Evolutionary conservation across 2,113 vertebrate species (phyloP).

Genomic region (Phaetusa simplex): DNA sequence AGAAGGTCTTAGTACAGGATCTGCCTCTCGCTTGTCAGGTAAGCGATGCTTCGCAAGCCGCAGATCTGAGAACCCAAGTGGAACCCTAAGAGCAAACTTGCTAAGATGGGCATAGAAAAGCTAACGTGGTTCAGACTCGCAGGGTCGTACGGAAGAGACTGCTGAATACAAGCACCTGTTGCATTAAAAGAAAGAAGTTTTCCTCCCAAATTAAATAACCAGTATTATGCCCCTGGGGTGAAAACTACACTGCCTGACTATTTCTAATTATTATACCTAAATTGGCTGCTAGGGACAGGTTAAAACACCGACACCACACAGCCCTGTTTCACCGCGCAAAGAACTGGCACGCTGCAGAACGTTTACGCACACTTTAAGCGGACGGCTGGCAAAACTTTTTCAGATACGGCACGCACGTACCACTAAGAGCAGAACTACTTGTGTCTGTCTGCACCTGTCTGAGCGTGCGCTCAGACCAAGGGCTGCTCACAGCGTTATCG

Average conservation of each 20-base stretch:
- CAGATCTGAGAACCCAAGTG: background rate
- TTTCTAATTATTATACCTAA: background rate
- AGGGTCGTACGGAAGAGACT: background rate
- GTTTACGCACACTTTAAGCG: background rate
- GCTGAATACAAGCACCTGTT: background rate
- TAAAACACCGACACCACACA: background rate
- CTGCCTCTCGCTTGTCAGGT: background rate
- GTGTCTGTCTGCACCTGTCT: accelerated
- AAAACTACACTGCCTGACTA: background rate
- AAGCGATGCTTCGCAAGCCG: background rate
- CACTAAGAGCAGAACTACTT: background rate
- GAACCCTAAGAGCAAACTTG: background rate
- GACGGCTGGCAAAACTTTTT: background rate
- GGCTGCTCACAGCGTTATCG: background rate
- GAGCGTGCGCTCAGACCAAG: background rate
- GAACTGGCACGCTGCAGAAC: background rate
- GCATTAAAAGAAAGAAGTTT: background rate
- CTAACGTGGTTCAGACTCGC: background rate
- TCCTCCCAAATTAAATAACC: background rate
- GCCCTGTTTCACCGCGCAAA: background rate
- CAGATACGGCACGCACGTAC: background rate
- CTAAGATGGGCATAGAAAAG: background rate
- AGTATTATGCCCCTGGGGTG: background rate
- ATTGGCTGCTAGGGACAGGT: background rate
- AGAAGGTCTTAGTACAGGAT: background rate